Conservation (phyloP, 1,140 invertebrate genomes). For the Bicyclus anynana region DNA sequence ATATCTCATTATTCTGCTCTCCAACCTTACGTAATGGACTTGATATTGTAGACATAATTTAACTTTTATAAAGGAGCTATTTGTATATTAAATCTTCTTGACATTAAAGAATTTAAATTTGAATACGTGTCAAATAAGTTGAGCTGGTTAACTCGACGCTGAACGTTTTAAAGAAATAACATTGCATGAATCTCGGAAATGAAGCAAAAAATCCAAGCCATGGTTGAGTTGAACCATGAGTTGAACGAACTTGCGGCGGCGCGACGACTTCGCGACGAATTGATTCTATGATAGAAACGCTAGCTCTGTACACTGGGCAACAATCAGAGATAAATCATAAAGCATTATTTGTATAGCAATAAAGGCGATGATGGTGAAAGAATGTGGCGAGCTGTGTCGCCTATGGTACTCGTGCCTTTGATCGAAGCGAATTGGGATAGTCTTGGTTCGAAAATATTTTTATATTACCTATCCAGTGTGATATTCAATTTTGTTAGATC, state of each 20-base stretch:
- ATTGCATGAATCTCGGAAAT: conserved; percentile 14
- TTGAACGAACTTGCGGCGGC: conserved; percentile 31
- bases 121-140: too few species aligned
- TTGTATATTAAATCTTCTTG: too few species aligned
- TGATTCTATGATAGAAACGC: conserved; percentile 42
- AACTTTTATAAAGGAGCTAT: too few species aligned
- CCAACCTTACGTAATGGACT: too few species aligned
- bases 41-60: too few species aligned
- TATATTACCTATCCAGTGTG: conserved; percentile 13
- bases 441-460: conserved; percentile 27
- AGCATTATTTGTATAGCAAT: neutral
- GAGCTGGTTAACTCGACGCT: neutral
- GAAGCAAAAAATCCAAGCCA: conserved; percentile 27
- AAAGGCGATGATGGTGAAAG: neutral
- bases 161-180: neutral
- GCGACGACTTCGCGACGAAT: conserved; percentile 38
- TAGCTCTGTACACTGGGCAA: conserved; percentile 15
- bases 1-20: too few species aligned
- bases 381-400: neutral
- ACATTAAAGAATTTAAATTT: too few species aligned
- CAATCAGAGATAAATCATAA: neutral
- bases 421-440: conserved; percentile 40
- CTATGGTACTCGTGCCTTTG: conserved; percentile 29
- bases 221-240: conserved; percentile 30
- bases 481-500: conserved; percentile 6